Conservation (phyloP, 2,113 vertebrate genomes). For the Python bivittatus region DNA sequence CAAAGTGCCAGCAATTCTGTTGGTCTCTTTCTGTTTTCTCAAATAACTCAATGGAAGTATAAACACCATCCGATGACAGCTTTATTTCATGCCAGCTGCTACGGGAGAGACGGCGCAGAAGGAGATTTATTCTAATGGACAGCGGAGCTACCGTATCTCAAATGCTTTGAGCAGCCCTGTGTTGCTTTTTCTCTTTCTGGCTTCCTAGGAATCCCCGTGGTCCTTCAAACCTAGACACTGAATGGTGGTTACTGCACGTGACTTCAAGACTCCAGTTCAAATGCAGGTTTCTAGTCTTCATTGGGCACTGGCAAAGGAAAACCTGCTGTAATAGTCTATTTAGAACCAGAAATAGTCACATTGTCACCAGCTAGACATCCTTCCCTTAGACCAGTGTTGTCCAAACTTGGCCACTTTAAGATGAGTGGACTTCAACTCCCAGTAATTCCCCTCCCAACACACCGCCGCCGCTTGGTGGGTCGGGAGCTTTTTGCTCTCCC, state of each 20-base stretch:
- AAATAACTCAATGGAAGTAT: conserved; percentile 12
- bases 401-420: no score
- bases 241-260: neutral
- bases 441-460: no score
- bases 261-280: neutral
- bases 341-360: neutral
- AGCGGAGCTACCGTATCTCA: no score
- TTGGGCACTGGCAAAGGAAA: neutral
- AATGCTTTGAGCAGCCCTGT: neutral
- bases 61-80: neutral
- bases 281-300: neutral
- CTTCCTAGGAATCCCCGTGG: neutral
- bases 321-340: neutral
- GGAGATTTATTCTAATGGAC: neutral
- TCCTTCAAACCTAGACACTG: neutral
- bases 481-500: no score
- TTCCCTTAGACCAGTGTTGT: no score
- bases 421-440: no score
- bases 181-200: neutral
- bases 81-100: conserved; percentile 10
- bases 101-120: neutral
- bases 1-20: neutral
- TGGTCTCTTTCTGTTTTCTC: conserved; percentile 1
- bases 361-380: neutral
- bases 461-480: no score